Evolutionary conservation across 2,113 vertebrate genomes (phyloP).

Genomic region (Burhinus oedicnemus): DNA sequence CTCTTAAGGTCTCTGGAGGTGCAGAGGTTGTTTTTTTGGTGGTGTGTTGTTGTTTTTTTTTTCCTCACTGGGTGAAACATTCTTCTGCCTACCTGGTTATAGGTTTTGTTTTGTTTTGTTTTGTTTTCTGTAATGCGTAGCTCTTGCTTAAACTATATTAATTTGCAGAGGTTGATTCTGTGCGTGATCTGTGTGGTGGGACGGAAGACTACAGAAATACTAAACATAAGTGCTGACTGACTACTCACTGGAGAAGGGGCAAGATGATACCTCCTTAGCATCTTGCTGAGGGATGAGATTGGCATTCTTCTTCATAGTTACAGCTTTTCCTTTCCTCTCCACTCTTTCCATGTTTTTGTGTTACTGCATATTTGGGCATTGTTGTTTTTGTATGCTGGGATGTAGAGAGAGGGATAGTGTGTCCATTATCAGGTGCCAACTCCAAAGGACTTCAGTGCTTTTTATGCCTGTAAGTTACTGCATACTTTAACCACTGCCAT

Average conservation of each 20-base stretch:
- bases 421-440: not conserved
- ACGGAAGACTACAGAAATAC: not conserved
- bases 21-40: not conserved
- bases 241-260: not conserved
- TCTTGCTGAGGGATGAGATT: not conserved
- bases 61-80: not conserved
- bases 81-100: not conserved
- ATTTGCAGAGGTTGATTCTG: not conserved
- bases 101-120: too few relatives aligned
- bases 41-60: not conserved
- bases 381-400: not conserved
- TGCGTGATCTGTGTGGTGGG: not conserved
- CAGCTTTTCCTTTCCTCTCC: not conserved
- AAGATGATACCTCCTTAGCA: not conserved
- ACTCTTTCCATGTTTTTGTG: not conserved
- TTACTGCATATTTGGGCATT: not conserved
- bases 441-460: not conserved
- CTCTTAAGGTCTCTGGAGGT: not conserved
- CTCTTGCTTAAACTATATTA: not conserved
- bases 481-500: not conserved
- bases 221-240: not conserved
- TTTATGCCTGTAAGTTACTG: not conserved
- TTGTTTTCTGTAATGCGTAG: rapidly evolving
- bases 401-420: not conserved
- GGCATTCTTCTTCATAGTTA: not conserved